phyloP scores from a whole-genome alignment of 2,797 vertebrate species.

The Coregonus sp. region DNA sequence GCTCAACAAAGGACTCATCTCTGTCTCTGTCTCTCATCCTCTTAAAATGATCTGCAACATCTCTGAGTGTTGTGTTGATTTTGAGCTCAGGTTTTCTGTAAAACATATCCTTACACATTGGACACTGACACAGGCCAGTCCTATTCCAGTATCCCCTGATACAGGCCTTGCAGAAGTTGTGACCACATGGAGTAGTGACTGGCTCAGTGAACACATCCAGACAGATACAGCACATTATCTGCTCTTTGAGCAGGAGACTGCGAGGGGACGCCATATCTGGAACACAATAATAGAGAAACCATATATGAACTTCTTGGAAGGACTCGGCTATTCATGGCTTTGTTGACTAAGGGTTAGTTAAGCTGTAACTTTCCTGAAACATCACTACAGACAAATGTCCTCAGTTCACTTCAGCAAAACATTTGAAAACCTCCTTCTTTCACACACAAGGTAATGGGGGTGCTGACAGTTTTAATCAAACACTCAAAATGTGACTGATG shows the following conservation, averaged over 20 bases:
- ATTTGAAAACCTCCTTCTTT: no score
- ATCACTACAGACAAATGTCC: neutral
- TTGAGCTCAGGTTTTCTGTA: neutral
- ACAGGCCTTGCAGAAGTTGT: conserved; percentile 2
- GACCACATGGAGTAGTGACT: neutral
- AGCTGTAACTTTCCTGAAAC: neutral
- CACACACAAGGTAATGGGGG: no score
- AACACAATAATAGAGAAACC: neutral
- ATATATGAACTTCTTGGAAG: neutral
- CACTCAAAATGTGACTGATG: no score
- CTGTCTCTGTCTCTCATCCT: neutral
- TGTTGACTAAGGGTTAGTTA: no score
- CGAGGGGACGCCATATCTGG: neutral
- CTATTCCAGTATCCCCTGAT: neutral
- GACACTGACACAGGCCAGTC: neutral
- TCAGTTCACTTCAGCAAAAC: no score
- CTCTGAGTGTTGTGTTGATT: neutral
- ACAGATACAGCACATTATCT: neutral
- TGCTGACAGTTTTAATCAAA: no score
- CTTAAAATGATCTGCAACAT: neutral
- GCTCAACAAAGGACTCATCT: neutral
- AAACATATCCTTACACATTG: neutral
- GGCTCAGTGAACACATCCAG: neutral
- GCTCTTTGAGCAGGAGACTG: neutral
- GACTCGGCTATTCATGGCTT: no score